Conservation (phyloP, 2,797 vertebrate species). For the Coregonus sp. region DNA sequence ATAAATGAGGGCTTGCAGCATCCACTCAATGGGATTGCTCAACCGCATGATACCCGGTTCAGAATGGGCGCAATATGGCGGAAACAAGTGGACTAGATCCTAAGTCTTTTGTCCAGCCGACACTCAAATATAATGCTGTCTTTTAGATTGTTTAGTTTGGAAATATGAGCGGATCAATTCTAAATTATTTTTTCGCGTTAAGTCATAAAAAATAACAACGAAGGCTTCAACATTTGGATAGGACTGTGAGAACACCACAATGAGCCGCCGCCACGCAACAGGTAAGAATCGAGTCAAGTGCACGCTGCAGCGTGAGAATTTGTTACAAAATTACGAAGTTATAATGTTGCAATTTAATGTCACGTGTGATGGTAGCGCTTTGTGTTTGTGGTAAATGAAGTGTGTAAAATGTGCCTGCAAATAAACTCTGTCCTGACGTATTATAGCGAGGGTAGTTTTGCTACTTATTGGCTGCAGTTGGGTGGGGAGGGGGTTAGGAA, state of each 20-base stretch:
- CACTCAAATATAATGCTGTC: not conserved
- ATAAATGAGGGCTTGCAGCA: conserved; percentile 49
- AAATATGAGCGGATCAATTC: conserved; percentile 2
- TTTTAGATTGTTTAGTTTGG: not conserved
- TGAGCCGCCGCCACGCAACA: conserved; percentile 60
- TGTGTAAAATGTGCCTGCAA: not conserved
- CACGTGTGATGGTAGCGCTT: not conserved
- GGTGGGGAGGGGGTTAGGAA: conserved; percentile 5
- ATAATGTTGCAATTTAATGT: not conserved
- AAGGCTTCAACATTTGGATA: not conserved
- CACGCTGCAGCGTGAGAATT: not conserved
- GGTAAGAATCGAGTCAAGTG: conserved; percentile 60
- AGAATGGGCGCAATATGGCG: conserved; percentile 58
- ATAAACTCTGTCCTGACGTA: not conserved
- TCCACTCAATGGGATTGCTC: not conserved
- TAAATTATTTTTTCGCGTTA: conserved; percentile 2
- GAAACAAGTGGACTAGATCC: conserved; percentile 24
- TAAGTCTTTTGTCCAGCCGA: not conserved
- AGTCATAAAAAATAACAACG: not conserved
- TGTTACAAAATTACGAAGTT: not conserved
- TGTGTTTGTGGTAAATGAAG: not conserved
- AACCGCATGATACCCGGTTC: not conserved
- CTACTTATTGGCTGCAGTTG: not conserved
- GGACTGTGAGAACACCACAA: conserved; percentile 29
- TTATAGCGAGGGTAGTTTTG: not conserved